A percentile compares a stretch with the other conserved stretches of the same genome.
These are phyloP conservation scores for Montipora cactus DNA, from an alignment of 64 coral and sea anemone species.

Conservation along the genomic window DNA sequence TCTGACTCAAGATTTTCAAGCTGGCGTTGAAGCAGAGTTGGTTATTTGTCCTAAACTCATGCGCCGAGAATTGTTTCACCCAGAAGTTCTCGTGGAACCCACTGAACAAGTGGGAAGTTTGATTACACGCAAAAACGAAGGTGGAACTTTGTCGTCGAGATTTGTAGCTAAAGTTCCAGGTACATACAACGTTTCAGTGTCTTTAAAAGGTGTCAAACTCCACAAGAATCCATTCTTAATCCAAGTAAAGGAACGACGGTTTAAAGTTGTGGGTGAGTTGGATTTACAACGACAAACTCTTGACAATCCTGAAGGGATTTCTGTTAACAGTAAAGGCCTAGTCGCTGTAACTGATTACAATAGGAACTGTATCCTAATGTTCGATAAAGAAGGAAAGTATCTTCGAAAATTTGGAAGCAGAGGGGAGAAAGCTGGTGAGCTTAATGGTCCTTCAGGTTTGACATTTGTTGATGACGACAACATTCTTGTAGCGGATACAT, in stretches of 20 bases:
- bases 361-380: background rate
- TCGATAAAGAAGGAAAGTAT: constrained; percentile 8
- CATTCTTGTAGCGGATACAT: constrained; percentile 14
- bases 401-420: background rate
- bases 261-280: background rate
- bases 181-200: background rate
- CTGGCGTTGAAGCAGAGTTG: background rate
- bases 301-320: background rate
- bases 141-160: background rate
- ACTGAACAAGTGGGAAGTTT: background rate
- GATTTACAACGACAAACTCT: background rate
- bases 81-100: background rate
- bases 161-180: background rate
- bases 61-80: background rate
- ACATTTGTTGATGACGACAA: constrained; percentile 28
- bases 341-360: background rate
- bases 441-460: background rate
- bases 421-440: background rate
- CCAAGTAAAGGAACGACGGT: background rate
- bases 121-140: background rate
- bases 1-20: background rate
- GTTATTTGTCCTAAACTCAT: background rate
- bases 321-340: constrained; percentile 12
- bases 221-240: background rate
- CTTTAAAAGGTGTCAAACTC: background rate